These are phyloP conservation scores for Enteromius afrohamiltoni DNA, from an alignment of 2,797 vertebrate species.

Conservation along the genomic window DNA sequence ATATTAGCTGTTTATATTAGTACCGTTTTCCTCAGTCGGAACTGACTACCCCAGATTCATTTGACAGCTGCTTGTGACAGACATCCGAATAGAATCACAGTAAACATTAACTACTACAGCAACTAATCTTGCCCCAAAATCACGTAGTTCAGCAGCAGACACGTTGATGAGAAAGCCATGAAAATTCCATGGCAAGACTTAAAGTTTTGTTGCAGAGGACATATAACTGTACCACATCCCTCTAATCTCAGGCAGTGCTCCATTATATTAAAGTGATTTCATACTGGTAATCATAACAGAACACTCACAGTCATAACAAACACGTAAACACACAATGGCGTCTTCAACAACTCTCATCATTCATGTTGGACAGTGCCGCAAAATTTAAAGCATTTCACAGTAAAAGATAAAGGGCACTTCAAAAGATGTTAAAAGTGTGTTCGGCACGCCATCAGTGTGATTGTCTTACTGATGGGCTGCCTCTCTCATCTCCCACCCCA, in stretches of 20 bases:
- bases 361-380: constrained; percentile 63
- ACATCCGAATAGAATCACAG: constrained; percentile 46
- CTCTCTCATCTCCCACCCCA: constrained; percentile 63
- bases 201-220: constrained; percentile 59
- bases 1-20: not conserved
- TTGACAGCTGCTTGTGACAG: constrained; percentile 47
- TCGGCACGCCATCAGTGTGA: constrained; percentile 63
- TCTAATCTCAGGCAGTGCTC: constrained; percentile 59
- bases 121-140: constrained; percentile 54
- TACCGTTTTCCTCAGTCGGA: constrained; percentile 2
- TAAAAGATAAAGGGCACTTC: constrained; percentile 72
- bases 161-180: constrained; percentile 52
- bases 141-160: constrained; percentile 55
- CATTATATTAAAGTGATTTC: constrained; percentile 61
- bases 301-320: constrained; percentile 53
- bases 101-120: constrained; percentile 55
- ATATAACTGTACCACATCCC: constrained; percentile 58
- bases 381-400: constrained; percentile 68
- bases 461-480: constrained; percentile 61
- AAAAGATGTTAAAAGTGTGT: constrained; percentile 73
- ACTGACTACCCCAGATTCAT: constrained; percentile 38
- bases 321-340: constrained; percentile 55
- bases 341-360: constrained; percentile 48
- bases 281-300: constrained; percentile 58
- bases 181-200: constrained; percentile 60